A percentile compares a stretch with the other conserved stretches of the same genome.
Evolutionary conservation across 2,797 vertebrate species (phyloP).

Genomic region (Tadarida brasiliensis): DNA sequence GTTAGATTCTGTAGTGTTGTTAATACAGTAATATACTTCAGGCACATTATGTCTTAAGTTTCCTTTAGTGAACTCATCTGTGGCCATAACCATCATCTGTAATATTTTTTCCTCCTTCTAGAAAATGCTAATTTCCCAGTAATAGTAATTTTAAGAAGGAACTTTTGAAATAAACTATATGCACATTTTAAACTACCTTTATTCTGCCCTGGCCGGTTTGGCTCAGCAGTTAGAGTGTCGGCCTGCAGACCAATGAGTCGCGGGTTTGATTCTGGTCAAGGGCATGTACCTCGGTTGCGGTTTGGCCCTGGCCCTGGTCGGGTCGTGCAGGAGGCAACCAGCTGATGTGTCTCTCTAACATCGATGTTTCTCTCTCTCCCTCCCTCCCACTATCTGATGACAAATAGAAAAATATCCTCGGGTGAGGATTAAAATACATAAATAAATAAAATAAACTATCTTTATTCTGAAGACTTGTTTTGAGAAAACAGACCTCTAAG

Average conservation of each 20-base stretch:
- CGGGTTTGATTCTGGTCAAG: too few species aligned
- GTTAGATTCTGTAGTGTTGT: neutral
- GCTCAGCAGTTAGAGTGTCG: too few species aligned
- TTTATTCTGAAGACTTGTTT: constrained; percentile 59
- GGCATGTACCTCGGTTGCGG: too few species aligned
- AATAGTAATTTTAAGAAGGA: constrained; percentile 34
- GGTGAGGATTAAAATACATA: too few species aligned
- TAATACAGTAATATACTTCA: neutral
- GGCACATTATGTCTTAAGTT: neutral
- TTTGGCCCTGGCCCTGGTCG: too few species aligned
- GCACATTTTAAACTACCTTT: constrained; percentile 12
- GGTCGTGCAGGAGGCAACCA: too few species aligned
- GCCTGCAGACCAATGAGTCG: too few species aligned
- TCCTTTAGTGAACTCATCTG: constrained; percentile 27
- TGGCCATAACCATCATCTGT: neutral
- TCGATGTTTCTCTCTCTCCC: too few species aligned
- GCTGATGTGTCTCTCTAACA: too few species aligned
- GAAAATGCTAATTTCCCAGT: constrained; percentile 32
- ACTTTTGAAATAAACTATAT: constrained; percentile 3
- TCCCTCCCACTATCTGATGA: too few species aligned
- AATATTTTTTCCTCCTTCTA: constrained; percentile 29
- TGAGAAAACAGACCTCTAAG: constrained; percentile 29
- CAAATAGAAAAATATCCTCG: too few species aligned
- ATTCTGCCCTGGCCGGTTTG: neutral
- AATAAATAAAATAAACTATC: too few species aligned